Base-by-base conservation (phyloP, 2,888 invertebrate genomes). In the Geotrupes spiniger region DNA sequence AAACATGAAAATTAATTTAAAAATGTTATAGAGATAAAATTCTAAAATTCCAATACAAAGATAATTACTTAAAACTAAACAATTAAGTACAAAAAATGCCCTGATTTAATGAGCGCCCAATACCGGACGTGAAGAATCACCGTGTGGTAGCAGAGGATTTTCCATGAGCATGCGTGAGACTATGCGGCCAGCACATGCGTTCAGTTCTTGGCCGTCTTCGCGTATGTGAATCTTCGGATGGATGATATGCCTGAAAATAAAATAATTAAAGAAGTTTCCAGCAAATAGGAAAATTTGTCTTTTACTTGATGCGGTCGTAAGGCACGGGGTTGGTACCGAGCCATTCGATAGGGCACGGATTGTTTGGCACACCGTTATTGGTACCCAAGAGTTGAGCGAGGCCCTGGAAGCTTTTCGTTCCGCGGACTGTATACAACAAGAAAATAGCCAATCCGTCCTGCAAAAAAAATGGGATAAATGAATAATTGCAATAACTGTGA, bases 351-450 rank as follows among this genome's bases (percentile, higher is more conserved):
- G 52, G 39, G 26, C 56, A 58, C 10, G 53, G 36, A 5, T 41
- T 37, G 36, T 52, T 58, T 9, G 39, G 52, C 15, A 45, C 41
- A 4, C 49, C 46, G 1, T 38, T 40, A 40, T 53, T 53, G 2
- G 49, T 49, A 15, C 42, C 49, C 1, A 57, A 8, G 26, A 62
- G 51, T 40, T 49, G 46, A 2, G 63, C 64, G 33, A 64, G 50
- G 2, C 62, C 65, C 43, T 59, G 59, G 33, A 64, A 61, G 26
- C 48, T 44, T 5, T 51, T 51, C 16, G 62, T 52, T 28, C 80
- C 76, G 58, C 78, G 76, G 1, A 79, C 73, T 25, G 77, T 78
- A 66, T 79, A 81, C 39, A 81, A 71, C 48, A 81, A 63, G 52
- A 76, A 66, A 49, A 73, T 66, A 9, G 60, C n/a, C n/a, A n/a